Evolutionary conservation across 2,113 vertebrate species (phyloP).

Genomic region (Apaloderma vittatum): DNA sequence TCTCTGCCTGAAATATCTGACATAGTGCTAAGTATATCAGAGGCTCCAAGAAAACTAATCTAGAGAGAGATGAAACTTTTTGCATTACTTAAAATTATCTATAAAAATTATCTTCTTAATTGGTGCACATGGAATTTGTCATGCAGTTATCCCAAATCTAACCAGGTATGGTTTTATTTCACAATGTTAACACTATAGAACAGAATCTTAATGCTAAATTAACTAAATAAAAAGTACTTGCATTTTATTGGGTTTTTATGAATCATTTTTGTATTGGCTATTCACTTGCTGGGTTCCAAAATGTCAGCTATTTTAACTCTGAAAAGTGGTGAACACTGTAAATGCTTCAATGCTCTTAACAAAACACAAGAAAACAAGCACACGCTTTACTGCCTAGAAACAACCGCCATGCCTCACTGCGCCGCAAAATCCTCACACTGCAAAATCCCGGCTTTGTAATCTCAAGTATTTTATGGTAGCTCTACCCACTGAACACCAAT

Average conservation of each 20-base stretch:
- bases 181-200: neutral
- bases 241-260: neutral
- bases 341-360: neutral
- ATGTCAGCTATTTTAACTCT: neutral
- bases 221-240: neutral
- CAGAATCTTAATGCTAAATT: neutral
- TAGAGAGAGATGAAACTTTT: neutral
- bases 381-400: neutral
- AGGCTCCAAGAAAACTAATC: neutral
- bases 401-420: neutral
- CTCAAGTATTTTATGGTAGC: neutral
- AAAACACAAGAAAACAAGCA: neutral
- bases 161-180: neutral
- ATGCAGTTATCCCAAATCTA: neutral
- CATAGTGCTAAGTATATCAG: rapidly evolving
- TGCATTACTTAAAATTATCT: neutral
- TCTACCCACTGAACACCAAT: neutral
- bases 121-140: neutral
- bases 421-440: neutral
- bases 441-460: neutral
- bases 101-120: neutral
- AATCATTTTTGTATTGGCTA: neutral
- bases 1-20: neutral
- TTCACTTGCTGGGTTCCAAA: neutral
- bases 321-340: neutral